A percentile compares a stretch with the other conserved stretches of the same genome.
These are phyloP conservation scores for Rhingia rostrata DNA, from an alignment of 2,888 invertebrate genomes.

Conservation along the genomic window DNA sequence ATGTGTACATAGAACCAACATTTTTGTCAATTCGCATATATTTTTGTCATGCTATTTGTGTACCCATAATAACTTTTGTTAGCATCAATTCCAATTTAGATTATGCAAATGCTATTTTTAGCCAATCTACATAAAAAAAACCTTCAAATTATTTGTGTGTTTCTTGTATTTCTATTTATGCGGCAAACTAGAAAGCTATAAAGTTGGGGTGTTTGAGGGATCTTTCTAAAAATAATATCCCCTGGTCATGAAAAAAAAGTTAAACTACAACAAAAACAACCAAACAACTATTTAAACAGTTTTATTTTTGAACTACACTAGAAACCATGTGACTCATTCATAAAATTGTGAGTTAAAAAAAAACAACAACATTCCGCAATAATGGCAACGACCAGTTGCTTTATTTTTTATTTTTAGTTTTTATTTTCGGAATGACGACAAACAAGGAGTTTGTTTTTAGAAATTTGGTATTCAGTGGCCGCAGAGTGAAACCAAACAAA, in stretches of 20 bases:
- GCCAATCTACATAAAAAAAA: neutral
- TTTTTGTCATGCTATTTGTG: neutral
- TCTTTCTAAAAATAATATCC: slow-evolving; percentile 52
- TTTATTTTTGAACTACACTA: slow-evolving; percentile 59
- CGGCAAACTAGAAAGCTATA: slow-evolving; percentile 31
- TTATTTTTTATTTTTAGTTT: slow-evolving; percentile 38
- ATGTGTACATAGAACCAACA: too few species aligned
- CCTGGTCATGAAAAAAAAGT: slow-evolving; percentile 1
- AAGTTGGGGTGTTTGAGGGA: slow-evolving; percentile 30
- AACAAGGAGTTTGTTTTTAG: slow-evolving; percentile 32
- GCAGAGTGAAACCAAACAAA: neutral
- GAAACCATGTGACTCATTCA: slow-evolving; percentile 69
- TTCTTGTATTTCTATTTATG: slow-evolving; percentile 34
- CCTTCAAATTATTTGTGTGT: slow-evolving; percentile 24
- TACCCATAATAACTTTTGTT: neutral
- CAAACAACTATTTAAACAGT: slow-evolving; percentile 44
- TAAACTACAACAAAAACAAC: slow-evolving; percentile 4
- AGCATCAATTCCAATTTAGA: slow-evolving; percentile 15
- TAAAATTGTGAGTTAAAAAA: slow-evolving; percentile 58
- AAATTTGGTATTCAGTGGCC: slow-evolving; percentile 23
- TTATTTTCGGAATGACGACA: slow-evolving; percentile 59
- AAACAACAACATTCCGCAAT: slow-evolving; percentile 62
- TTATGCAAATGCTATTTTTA: slow-evolving; percentile 51
- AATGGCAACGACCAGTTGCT: slow-evolving; percentile 62
- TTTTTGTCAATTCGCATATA: too few species aligned